Evolutionary conservation across 2,888 invertebrate species (phyloP).

Genomic region (Phania funesta): DNA sequence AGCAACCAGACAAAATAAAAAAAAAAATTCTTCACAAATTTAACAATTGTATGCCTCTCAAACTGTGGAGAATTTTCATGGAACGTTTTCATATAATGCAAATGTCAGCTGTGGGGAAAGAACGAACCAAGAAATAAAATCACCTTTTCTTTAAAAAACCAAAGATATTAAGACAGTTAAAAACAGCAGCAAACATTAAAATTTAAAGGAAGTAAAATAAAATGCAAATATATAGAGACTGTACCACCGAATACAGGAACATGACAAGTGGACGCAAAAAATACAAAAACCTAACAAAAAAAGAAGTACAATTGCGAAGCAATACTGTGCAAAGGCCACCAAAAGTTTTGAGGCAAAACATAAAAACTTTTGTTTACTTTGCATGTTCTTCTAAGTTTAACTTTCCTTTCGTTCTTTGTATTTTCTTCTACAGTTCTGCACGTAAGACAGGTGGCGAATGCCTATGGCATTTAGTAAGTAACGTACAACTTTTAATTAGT

Average conservation of each 20-base stretch:
- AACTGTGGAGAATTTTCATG: neutral
- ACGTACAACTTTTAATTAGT: slow-evolving; percentile 52
- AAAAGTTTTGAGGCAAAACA: slow-evolving; percentile 5
- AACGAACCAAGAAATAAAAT: slow-evolving; percentile 19
- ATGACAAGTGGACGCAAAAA: too few species aligned
- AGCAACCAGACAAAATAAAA: too few species aligned
- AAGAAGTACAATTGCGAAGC: too few species aligned
- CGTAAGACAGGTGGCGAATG: slow-evolving; percentile 67
- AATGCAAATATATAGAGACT: too few species aligned
- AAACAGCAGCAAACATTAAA: slow-evolving; percentile 7
- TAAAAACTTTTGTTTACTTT: slow-evolving; percentile 46
- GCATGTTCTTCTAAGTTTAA: slow-evolving; percentile 29
- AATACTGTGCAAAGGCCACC: slow-evolving; percentile 9
- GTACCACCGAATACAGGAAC: too few species aligned
- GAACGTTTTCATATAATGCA: slow-evolving; percentile 54
- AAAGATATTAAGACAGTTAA: slow-evolving; percentile 18
- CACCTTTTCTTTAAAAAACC: slow-evolving; percentile 13
- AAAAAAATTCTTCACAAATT: too few species aligned
- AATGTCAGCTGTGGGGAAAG: slow-evolving; percentile 46
- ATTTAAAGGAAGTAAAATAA: too few species aligned
- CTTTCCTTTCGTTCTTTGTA: slow-evolving; percentile 2
- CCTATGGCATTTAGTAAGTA: slow-evolving; percentile 65
- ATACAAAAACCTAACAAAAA: too few species aligned
- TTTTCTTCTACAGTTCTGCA: neutral
- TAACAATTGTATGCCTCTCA: neutral